Percentiles rank a stretch among this genome's conserved stretches.
Conservation (phyloP, 2,797 vertebrate species). For the Pelodytes ibericus region DNA sequence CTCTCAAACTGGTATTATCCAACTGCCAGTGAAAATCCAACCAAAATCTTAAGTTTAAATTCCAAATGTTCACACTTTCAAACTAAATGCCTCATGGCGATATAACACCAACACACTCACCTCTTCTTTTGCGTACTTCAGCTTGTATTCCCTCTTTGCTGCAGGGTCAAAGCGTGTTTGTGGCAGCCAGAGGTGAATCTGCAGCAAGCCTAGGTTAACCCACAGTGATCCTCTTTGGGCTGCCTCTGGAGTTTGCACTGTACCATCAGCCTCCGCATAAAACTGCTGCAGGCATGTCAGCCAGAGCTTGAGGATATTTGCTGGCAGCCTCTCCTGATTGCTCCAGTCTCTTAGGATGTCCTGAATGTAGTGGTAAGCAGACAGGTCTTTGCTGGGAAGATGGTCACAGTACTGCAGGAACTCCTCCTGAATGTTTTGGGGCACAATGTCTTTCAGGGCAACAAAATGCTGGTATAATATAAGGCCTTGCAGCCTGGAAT, state of each 20-base stretch:
- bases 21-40: no score
- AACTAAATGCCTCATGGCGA: no score
- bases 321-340: constrained; percentile 77
- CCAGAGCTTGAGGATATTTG: constrained; percentile 80
- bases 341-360: constrained; percentile 77
- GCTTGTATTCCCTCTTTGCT: constrained; percentile 90
- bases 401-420: constrained; percentile 83
- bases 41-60: no score
- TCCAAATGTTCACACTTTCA: no score
- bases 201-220: constrained; percentile 91
- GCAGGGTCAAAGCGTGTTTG: constrained; percentile 93
- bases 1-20: no score
- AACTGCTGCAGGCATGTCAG: constrained; percentile 85
- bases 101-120: constrained; percentile 65
- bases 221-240: constrained; percentile 86
- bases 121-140: constrained; percentile 89
- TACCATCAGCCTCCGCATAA: constrained; percentile 66
- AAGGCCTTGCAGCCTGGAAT: constrained; percentile 82
- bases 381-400: constrained; percentile 69
- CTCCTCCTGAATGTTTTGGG: constrained; percentile 75
- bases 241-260: constrained; percentile 66
- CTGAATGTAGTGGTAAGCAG: constrained; percentile 80
- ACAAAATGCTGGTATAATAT: constrained; percentile 82
- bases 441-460: constrained; percentile 83
- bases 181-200: constrained; percentile 91